These are phyloP conservation scores for Drosophila percnosoma DNA, from an alignment of 2,888 invertebrate genomes.

Conservation along the genomic window DNA sequence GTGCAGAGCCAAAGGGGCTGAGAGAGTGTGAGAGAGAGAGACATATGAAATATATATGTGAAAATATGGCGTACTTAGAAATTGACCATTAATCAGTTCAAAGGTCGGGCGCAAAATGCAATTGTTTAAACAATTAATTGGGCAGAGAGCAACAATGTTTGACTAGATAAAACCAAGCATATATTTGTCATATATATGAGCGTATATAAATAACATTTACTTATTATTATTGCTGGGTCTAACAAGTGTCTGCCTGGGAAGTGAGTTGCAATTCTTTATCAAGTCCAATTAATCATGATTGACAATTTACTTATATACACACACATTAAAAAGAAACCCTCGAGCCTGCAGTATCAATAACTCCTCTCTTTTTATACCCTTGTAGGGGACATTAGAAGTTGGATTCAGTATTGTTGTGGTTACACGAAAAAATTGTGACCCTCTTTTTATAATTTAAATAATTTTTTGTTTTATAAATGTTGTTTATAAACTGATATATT, in stretches of 20 bases:
- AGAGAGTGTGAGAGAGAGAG: conserved; percentile 4
- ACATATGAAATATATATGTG: not conserved
- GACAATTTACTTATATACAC: not conserved
- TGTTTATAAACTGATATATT: not conserved
- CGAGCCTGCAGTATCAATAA: not conserved
- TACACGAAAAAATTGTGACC: not conserved
- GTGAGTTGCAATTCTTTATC: not conserved
- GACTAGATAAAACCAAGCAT: not conserved
- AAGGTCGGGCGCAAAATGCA: conserved; percentile 58
- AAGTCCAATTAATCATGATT: not conserved
- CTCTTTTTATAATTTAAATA: not conserved
- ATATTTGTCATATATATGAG: not conserved
- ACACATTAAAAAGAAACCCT: not conserved
- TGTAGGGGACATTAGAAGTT: not conserved
- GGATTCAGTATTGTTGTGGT: not conserved
- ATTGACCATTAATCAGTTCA: conserved; percentile 60
- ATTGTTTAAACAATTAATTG: conserved; percentile 42
- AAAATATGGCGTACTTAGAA: conserved; percentile 2
- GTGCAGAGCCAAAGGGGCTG: not conserved
- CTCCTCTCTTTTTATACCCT: not conserved
- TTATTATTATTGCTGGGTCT: not conserved
- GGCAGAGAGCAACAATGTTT: not conserved
- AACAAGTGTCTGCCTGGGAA: not conserved
- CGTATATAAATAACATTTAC: not conserved
- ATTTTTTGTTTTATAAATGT: not conserved